Percentiles rank a stretch among this genome's conserved stretches.
phyloP scores from a whole-genome alignment of 2,113 vertebrate species.

The Pavo muticus region DNA sequence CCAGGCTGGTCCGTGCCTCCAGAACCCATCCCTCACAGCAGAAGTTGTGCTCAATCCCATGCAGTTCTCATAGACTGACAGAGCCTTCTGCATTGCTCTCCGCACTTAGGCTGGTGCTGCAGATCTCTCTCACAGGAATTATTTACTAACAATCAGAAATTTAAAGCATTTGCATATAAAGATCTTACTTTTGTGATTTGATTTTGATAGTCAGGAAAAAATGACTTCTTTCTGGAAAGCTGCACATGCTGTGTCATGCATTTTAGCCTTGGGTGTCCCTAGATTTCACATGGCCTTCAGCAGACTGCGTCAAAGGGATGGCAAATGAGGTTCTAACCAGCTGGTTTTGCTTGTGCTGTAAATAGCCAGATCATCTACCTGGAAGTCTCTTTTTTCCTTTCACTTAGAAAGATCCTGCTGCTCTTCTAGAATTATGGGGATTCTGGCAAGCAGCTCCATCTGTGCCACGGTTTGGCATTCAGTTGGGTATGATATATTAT shows the following conservation, averaged over 20 bases:
- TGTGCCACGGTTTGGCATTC: neutral
- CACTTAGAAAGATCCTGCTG: neutral
- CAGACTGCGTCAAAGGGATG: rapidly evolving
- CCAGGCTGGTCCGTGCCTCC: neutral
- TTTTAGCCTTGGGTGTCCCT: rapidly evolving
- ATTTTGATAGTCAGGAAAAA: neutral
- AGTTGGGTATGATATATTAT: neutral
- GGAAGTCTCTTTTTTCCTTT: neutral
- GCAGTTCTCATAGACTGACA: neutral
- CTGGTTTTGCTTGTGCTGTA: rapidly evolving
- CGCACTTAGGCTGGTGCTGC: rapidly evolving
- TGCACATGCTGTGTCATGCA: rapidly evolving
- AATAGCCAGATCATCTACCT: neutral
- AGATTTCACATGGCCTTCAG: neutral
- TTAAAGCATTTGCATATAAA: neutral
- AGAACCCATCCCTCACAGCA: rapidly evolving
- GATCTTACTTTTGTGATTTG: neutral
- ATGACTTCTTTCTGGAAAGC: neutral
- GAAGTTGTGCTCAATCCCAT: rapidly evolving
- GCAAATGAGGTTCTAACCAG: neutral
- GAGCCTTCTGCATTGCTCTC: neutral
- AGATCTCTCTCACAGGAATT: neutral
- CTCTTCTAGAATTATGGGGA: neutral
- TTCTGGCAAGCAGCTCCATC: neutral
- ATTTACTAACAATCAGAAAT: neutral